Conservation (phyloP, 2,797 vertebrate species). For the Poecilia gillii region DNA sequence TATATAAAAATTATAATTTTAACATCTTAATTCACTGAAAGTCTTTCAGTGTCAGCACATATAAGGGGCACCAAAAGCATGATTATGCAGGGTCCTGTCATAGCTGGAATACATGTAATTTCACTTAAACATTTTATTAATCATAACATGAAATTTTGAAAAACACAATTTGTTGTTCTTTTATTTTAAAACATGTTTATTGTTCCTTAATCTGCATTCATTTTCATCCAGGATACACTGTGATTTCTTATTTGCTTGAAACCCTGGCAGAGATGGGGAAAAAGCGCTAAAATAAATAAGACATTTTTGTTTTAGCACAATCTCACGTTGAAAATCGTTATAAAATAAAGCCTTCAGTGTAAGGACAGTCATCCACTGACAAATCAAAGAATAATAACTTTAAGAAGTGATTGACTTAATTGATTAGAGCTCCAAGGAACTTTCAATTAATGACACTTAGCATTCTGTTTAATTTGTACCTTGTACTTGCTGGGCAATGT, state of each 20-base stretch:
- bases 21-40: too few species aligned
- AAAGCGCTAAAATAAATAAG: background rate
- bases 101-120: background rate
- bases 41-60: too few species aligned
- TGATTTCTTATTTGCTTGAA: background rate
- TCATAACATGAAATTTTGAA: too few species aligned
- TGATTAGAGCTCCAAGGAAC: background rate
- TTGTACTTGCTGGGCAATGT: background rate
- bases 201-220: background rate
- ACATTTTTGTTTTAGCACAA: background rate
- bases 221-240: too few species aligned
- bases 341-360: too few species aligned
- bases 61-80: background rate
- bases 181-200: background rate
- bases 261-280: background rate
- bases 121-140: background rate
- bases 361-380: background rate
- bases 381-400: background rate
- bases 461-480: background rate
- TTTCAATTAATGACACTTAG: background rate
- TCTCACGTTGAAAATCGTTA: background rate
- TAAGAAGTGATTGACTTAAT: background rate
- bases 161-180: too few species aligned
- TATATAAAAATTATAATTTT: too few species aligned
- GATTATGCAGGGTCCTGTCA: background rate